Percentiles rank a stretch among this genome's conserved stretches.
phyloP scores from a whole-genome alignment of 2,888 invertebrate species.

The Caenorhabditis drosophilae region DNA sequence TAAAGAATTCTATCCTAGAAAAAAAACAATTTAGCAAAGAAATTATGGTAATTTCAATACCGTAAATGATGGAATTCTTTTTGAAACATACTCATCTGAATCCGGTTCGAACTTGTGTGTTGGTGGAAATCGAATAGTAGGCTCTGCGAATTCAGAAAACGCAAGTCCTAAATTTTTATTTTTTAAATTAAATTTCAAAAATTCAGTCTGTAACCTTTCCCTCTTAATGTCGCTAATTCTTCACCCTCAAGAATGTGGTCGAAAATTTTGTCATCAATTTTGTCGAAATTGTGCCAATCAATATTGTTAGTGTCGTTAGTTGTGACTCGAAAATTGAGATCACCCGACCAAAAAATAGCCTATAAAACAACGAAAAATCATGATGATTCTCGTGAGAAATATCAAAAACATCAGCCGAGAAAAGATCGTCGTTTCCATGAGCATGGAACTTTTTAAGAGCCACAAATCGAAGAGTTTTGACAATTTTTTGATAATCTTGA shows the following conservation, averaged over 20 bases:
- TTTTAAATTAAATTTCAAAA: no score
- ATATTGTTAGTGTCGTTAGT: conserved; percentile 21
- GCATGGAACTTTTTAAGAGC: conserved; percentile 38
- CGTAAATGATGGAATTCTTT: conserved; percentile 62
- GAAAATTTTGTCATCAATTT: conserved; percentile 2
- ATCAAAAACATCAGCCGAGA: conserved; percentile 43
- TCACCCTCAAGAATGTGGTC: conserved; percentile 24
- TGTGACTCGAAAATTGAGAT: conserved; percentile 62
- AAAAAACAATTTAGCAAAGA: background rate
- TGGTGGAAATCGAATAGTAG: conserved; percentile 57
- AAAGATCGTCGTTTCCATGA: conserved; percentile 30
- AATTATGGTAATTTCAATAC: conserved; percentile 21
- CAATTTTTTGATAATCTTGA: conserved; percentile 60
- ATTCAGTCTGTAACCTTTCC: no score
- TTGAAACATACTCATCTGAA: conserved; percentile 45
- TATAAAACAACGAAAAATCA: conserved; percentile 13
- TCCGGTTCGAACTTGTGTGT: conserved; percentile 60
- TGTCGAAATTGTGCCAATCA: conserved; percentile 24
- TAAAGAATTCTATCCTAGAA: conserved; percentile 60
- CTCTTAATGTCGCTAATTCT: conserved; percentile 20
- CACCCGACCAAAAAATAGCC: conserved; percentile 63
- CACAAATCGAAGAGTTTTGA: conserved; percentile 38
- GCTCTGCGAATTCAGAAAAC: conserved; percentile 56
- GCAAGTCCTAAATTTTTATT: no score
- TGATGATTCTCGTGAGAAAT: background rate